A percentile compares a stretch with the other conserved stretches of the same genome.
phyloP scores from a whole-genome alignment of 2,888 invertebrate genomes.

The Eristalis intricaria region DNA sequence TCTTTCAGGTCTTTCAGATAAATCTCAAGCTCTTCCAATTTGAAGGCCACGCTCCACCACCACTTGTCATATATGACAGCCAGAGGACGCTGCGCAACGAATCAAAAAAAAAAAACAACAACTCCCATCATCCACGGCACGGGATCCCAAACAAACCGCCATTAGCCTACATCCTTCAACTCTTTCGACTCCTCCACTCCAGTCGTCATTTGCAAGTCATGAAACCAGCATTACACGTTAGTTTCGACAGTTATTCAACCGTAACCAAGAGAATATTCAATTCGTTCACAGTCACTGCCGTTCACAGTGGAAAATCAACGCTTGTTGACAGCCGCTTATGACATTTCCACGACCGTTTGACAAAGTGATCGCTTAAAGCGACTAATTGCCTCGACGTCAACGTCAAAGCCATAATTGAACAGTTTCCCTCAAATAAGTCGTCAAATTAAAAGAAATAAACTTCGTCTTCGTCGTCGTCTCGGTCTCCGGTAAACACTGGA shows the following conservation, averaged over 20 bases:
- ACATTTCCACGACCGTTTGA: slow-evolving; percentile 16
- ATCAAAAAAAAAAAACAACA: too few species aligned
- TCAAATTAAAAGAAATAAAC: slow-evolving; percentile 55
- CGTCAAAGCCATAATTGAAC: slow-evolving; percentile 36
- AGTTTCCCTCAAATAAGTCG: slow-evolving; percentile 46
- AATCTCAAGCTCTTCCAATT: too few species aligned
- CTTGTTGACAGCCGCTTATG: slow-evolving; percentile 5
- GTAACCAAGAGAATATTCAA: not conserved
- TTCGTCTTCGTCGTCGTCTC: not conserved
- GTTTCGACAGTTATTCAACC: not conserved
- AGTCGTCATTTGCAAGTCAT: not conserved
- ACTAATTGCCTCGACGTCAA: slow-evolving; percentile 31
- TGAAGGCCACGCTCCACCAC: too few species aligned
- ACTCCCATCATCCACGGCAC: too few species aligned
- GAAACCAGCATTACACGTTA: not conserved
- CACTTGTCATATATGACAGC: too few species aligned
- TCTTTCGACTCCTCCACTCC: too few species aligned
- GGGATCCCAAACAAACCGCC: too few species aligned
- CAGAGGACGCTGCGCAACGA: too few species aligned
- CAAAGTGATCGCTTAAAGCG: slow-evolving; percentile 17
- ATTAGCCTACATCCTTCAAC: too few species aligned
- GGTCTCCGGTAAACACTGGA: not conserved
- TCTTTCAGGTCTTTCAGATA: too few species aligned
- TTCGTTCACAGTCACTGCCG: not conserved
- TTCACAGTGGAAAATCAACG: not conserved